Evolutionary conservation across 2,797 vertebrate genomes (phyloP).

Genomic region (Schizopygopsis pylzovi): DNA sequence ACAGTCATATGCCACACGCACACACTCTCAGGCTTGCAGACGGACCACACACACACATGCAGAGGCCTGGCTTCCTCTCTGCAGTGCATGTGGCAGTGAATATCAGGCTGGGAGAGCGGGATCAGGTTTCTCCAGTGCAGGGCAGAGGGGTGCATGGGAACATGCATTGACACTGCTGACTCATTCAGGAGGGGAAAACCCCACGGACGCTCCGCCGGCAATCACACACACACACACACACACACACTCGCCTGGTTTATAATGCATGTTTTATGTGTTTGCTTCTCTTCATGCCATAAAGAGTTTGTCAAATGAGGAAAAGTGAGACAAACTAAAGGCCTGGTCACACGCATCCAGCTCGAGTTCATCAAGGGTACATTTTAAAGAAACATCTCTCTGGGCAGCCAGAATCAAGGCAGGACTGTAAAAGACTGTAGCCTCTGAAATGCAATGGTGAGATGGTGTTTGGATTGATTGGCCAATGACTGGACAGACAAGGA

Average conservation of each 20-base stretch:
- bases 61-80: slow-evolving; percentile 67
- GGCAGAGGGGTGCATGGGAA: slow-evolving; percentile 71
- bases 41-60: slow-evolving; percentile 76
- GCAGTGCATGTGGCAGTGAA: slow-evolving; percentile 68
- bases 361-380: slow-evolving; percentile 3
- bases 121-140: slow-evolving; percentile 71
- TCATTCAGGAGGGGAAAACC: slow-evolving; percentile 67
- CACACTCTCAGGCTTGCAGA: slow-evolving; percentile 73
- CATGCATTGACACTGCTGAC: slow-evolving; percentile 72
- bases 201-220: slow-evolving; percentile 2
- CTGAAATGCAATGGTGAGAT: slow-evolving; percentile 27
- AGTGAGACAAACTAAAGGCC: background rate
- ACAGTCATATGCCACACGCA: slow-evolving; percentile 59
- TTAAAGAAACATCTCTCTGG: background rate
- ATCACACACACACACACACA: background rate
- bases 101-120: slow-evolving; percentile 60
- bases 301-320: background rate
- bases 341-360: background rate
- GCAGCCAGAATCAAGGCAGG: background rate
- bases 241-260: background rate
- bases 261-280: slow-evolving; percentile 17
- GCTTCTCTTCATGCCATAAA: slow-evolving; percentile 25
- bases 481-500: background rate
- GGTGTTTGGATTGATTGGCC: slow-evolving; percentile 2
- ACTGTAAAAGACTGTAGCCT: background rate